phyloP scores from a whole-genome alignment of 2,888 invertebrate genomes.

The Gryllus longicercus region DNA sequence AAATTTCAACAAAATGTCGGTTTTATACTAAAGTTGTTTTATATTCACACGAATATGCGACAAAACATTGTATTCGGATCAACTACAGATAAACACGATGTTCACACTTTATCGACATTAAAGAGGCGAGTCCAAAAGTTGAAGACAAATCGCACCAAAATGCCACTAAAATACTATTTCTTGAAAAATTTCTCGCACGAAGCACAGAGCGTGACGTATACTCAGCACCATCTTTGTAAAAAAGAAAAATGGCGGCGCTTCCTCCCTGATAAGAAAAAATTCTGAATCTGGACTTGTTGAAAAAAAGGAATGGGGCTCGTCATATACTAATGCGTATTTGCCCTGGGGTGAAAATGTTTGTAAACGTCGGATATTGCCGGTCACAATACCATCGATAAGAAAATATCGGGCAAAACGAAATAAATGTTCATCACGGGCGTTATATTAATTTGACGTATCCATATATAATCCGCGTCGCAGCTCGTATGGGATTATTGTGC shows the following conservation, averaged over 20 bases:
- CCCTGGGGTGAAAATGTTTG: not conserved
- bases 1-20: too few relatives aligned
- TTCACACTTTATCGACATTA: too few relatives aligned
- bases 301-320: not conserved
- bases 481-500: conserved; percentile 9
- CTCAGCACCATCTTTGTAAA: not conserved
- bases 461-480: not conserved
- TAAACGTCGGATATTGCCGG: conserved; percentile 6
- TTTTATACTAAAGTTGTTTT: too few relatives aligned
- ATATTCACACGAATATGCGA: too few relatives aligned
- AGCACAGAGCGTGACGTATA: not conserved
- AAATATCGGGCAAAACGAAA: not conserved
- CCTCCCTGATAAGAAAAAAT: not conserved
- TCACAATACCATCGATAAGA: not conserved
- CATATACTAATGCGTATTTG: not conserved
- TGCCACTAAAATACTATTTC: not conserved
- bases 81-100: too few relatives aligned
- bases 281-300: not conserved
- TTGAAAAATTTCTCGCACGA: not conserved
- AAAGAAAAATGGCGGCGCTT: conserved; percentile 5
- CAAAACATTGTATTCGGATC: too few relatives aligned
- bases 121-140: too few relatives aligned
- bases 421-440: conserved; percentile 8
- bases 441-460: conserved; percentile 17
- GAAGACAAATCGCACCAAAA: not conserved